Conservation (phyloP, 2,888 invertebrate genomes). For the Kryphioiulus occultus region DNA sequence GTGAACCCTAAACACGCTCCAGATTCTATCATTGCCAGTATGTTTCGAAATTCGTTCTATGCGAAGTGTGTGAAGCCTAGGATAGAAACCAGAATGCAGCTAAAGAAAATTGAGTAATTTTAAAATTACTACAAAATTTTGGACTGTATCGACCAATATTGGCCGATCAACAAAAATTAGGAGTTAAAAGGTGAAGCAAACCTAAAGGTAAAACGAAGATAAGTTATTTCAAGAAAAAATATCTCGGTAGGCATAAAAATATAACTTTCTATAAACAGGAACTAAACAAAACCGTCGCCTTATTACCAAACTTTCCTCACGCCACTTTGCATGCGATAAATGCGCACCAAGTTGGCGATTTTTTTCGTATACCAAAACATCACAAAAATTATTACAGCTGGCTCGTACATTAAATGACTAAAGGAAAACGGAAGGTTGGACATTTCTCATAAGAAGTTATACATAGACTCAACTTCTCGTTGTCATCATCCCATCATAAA, state of each 20-base stretch:
- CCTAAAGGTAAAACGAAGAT: background rate
- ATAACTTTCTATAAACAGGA: constrained; percentile 28
- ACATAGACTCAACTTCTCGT: background rate
- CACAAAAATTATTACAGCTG: background rate
- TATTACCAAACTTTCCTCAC: background rate
- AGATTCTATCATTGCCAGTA: no score
- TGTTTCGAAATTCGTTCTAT: no score
- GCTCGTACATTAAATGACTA: constrained; percentile 7
- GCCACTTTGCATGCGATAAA: background rate
- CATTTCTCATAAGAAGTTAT: background rate
- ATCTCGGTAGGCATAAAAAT: background rate
- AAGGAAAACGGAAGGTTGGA: background rate
- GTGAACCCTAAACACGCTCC: no score
- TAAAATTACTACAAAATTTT: background rate
- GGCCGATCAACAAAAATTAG: background rate
- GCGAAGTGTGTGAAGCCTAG: no score
- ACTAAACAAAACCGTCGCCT: background rate
- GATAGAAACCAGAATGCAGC: no score
- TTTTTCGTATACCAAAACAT: constrained; percentile 33
- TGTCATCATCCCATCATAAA: constrained; percentile 31
- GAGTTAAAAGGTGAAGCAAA: background rate
- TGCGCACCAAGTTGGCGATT: background rate
- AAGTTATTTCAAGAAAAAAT: background rate
- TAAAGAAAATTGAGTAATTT: background rate
- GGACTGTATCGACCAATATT: background rate